A percentile compares a stretch with the other conserved stretches of the same genome.
These are phyloP conservation scores for Alectura lathami DNA, from an alignment of 2,113 vertebrate genomes.

Conservation along the genomic window DNA sequence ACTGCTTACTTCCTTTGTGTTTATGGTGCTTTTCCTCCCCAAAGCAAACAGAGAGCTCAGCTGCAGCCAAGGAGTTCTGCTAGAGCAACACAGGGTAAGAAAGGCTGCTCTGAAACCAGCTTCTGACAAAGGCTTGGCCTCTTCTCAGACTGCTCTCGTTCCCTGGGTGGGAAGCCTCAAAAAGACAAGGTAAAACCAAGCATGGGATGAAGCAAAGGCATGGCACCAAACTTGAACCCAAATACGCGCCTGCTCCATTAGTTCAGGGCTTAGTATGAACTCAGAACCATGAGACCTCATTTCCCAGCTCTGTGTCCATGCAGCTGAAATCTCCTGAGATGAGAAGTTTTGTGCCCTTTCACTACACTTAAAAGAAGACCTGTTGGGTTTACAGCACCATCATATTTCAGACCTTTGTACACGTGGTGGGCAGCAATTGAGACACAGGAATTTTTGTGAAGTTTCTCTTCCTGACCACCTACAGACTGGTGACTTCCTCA, in stretches of 20 bases:
- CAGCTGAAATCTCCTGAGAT: background rate
- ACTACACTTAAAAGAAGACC: background rate
- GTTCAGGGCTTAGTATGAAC: background rate
- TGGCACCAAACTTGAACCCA: background rate
- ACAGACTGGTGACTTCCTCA: accelerated
- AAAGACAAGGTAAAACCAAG: background rate
- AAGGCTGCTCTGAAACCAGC: background rate
- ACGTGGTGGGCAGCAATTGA: background rate
- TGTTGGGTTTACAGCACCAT: background rate
- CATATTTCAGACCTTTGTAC: background rate
- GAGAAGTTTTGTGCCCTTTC: background rate
- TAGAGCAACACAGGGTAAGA: background rate
- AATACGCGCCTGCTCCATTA: background rate
- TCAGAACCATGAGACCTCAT: background rate
- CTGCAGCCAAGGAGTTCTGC: background rate
- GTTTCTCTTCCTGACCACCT: background rate
- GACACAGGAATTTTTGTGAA: background rate
- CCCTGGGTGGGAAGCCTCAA: background rate
- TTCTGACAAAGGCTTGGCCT: background rate
- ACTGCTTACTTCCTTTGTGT: background rate
- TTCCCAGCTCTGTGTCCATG: background rate
- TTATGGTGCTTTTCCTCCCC: background rate
- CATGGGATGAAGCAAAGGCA: background rate
- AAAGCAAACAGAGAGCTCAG: background rate
- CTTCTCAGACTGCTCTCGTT: background rate